Evolutionary conservation across 2,888 invertebrate species (phyloP).

Genomic region (Dicycla oo): DNA sequence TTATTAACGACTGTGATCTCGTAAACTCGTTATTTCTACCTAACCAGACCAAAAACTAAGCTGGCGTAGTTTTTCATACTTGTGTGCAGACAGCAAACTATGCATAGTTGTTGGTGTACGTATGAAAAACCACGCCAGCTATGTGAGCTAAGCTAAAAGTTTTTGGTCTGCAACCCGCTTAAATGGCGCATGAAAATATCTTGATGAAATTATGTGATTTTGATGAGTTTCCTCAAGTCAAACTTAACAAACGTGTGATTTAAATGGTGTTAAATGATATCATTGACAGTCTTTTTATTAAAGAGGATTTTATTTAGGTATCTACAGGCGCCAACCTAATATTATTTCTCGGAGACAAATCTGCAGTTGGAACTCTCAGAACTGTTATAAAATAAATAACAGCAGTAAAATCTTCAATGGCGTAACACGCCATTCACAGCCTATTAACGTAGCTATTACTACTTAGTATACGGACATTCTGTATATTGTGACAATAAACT

Average conservation of each 20-base stretch:
- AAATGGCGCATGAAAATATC: neutral
- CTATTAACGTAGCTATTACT: constrained; percentile 21
- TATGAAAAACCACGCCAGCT: too few species aligned
- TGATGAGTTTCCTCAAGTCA: too few species aligned
- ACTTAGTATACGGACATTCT: constrained; percentile 26
- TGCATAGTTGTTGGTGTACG: too few species aligned
- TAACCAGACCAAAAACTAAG: too few species aligned
- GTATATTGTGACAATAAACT: constrained; percentile 19
- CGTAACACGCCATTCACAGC: constrained; percentile 27
- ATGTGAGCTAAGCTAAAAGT: too few species aligned
- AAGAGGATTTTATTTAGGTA: constrained; percentile 4
- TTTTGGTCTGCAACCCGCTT: too few species aligned
- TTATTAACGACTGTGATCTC: constrained; percentile 26
- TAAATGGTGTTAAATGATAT: constrained; percentile 1
- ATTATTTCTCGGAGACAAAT: neutral
- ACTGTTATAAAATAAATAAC: constrained; percentile 9
- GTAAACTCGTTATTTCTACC: constrained; percentile 7
- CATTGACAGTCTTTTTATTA: neutral
- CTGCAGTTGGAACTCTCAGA: neutral
- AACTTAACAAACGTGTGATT: neutral
- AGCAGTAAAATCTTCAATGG: constrained; percentile 32
- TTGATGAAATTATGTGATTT: neutral
- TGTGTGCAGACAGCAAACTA: too few species aligned
- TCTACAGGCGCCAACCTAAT: neutral
- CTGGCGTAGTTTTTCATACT: too few species aligned